Evolutionary conservation across 2,797 vertebrate species (phyloP).

Genomic region (Poecilia velifera): DNA sequence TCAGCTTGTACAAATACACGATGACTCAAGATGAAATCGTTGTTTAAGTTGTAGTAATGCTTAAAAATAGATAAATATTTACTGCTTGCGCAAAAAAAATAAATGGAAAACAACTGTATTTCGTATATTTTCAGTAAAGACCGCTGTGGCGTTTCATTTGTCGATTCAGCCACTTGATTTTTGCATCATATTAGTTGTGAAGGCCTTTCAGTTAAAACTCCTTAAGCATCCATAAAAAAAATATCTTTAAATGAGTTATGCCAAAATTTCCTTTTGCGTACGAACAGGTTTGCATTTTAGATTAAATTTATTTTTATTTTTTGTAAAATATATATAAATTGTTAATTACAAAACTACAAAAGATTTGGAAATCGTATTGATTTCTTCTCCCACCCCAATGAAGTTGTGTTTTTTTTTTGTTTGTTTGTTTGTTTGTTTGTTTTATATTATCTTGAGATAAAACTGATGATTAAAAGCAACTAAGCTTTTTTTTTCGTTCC

Average conservation of each 20-base stretch:
- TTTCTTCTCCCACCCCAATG: neutral
- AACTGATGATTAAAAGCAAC: neutral
- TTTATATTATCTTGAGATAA: no score
- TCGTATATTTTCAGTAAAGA: neutral
- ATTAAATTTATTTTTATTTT: neutral
- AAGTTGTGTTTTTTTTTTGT: neutral
- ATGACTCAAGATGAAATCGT: constrained; percentile 38
- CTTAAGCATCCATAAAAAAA: neutral
- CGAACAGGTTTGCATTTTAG: neutral
- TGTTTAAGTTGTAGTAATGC: constrained; percentile 49
- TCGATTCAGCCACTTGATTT: neutral
- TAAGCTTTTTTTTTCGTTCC: neutral
- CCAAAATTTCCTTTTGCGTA: neutral
- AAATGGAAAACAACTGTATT: neutral
- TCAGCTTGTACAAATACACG: constrained; percentile 55
- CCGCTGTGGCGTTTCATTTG: neutral
- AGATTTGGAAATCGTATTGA: neutral
- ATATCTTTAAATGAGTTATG: neutral
- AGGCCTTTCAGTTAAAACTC: neutral
- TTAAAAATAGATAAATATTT: constrained; percentile 1
- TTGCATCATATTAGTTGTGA: neutral
- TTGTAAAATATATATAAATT: neutral
- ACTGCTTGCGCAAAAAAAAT: neutral
- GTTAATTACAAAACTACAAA: neutral
- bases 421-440: neutral